Evolutionary conservation across 2,797 vertebrate species (phyloP).

Genomic region (Pterois miles): DNA sequence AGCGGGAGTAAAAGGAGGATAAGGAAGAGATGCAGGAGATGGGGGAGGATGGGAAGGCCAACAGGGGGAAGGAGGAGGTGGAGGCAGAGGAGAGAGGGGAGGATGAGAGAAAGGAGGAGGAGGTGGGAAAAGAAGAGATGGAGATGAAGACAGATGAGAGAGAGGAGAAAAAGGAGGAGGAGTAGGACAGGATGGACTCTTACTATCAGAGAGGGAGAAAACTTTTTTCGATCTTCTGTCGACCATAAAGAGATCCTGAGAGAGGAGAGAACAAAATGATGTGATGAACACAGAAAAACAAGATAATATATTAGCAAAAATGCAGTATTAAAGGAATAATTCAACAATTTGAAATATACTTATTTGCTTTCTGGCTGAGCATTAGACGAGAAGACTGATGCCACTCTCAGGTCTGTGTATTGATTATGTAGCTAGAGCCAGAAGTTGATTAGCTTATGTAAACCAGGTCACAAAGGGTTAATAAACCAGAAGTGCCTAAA

Average conservation of each 20-base stretch:
- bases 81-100: neutral
- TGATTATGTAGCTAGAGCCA: neutral
- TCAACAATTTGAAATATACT: neutral
- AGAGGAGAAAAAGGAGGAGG: conserved; percentile 8
- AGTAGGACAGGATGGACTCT: conserved; percentile 51
- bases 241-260: conserved; percentile 85
- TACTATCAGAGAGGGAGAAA: conserved; percentile 82
- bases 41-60: neutral
- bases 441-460: neutral
- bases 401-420: neutral
- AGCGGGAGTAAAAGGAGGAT: neutral
- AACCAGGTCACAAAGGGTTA: no score
- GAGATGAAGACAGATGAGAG: conserved; percentile 17
- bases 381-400: neutral
- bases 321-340: neutral
- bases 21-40: neutral
- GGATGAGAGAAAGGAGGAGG: neutral
- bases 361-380: neutral
- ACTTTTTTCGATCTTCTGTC: conserved; percentile 77
- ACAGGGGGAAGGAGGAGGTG: conserved; percentile 17
- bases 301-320: no score
- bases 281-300: neutral
- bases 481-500: no score
- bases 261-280: neutral
- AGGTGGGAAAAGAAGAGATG: conserved; percentile 4